These are phyloP conservation scores for Criorhina ranunculi DNA, from an alignment of 2,888 invertebrate species.

Conservation along the genomic window DNA sequence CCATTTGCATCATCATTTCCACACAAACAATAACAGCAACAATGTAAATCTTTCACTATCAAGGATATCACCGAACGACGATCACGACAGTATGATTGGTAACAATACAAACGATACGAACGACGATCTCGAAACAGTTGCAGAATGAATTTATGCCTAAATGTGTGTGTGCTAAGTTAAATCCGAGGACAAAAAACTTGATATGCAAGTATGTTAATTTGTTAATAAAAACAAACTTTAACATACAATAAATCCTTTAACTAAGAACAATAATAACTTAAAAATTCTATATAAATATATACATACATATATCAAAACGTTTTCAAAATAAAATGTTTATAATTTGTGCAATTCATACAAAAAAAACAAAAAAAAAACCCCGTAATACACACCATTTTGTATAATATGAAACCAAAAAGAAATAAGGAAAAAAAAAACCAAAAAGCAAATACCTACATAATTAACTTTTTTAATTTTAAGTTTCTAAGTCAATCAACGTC, in stretches of 20 bases:
- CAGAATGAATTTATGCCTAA: slow-evolving; percentile 49
- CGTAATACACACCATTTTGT: slow-evolving; percentile 42
- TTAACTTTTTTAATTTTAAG: slow-evolving; percentile 33
- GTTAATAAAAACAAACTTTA: slow-evolving; percentile 26
- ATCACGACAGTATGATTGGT: slow-evolving; percentile 77
- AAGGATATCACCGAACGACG: slow-evolving; percentile 76
- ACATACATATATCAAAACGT: slow-evolving; percentile 39
- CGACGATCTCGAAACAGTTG: slow-evolving; percentile 68
- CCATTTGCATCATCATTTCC: slow-evolving; percentile 83
- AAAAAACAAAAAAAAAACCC: too few species aligned
- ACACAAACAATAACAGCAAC: slow-evolving; percentile 78
- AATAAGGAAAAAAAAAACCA: slow-evolving; percentile 10
- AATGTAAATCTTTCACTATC: slow-evolving; percentile 69
- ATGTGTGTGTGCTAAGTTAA: slow-evolving; percentile 42
- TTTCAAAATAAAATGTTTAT: slow-evolving; percentile 50
- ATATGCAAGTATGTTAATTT: slow-evolving; percentile 28
- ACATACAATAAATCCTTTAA: slow-evolving; percentile 43
- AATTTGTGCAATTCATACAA: slow-evolving; percentile 59
- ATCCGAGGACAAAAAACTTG: slow-evolving; percentile 32
- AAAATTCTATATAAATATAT: slow-evolving; percentile 18
- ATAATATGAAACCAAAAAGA: slow-evolving; percentile 24
- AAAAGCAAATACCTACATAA: not conserved
- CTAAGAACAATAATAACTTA: slow-evolving; percentile 54
- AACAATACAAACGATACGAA: slow-evolving; percentile 76
- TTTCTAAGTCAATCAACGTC: slow-evolving; percentile 41